These are phyloP conservation scores for Acanthurus lineatus DNA, from an alignment of 2,797 vertebrate species.

Conservation along the genomic window DNA sequence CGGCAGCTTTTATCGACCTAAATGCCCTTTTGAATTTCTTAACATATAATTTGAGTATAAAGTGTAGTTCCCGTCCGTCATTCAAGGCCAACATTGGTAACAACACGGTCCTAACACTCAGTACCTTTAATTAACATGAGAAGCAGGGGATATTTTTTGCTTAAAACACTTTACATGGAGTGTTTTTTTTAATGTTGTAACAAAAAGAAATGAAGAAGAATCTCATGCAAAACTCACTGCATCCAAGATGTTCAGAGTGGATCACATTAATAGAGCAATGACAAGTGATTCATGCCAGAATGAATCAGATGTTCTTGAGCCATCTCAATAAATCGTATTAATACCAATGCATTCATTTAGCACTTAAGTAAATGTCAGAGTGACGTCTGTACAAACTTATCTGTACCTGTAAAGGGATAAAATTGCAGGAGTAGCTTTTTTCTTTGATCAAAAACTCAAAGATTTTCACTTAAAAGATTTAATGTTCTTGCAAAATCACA, in stretches of 20 bases:
- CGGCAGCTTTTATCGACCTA: constrained; percentile 61
- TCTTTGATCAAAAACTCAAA: background rate
- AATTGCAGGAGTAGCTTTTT: background rate
- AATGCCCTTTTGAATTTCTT: constrained; percentile 66
- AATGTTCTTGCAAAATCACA: background rate
- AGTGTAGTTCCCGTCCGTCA: constrained; percentile 35
- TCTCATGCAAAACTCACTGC: background rate
- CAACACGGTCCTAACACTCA: constrained; percentile 26
- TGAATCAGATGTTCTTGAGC: constrained; percentile 12
- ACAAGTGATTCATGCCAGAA: constrained; percentile 6
- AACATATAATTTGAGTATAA: constrained; percentile 67
- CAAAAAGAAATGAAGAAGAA: constrained; percentile 2
- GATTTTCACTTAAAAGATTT: background rate
- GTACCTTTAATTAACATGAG: constrained; percentile 44
- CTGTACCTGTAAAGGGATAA: background rate
- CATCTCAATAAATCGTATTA: background rate
- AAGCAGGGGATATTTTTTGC: constrained; percentile 7
- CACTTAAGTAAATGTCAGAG: constrained; percentile 33
- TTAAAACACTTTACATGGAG: constrained; percentile 8
- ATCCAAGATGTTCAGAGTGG: constrained; percentile 10
- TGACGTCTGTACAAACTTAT: background rate
- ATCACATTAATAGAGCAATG: background rate
- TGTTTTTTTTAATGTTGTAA: background rate
- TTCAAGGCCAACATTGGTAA: constrained; percentile 24
- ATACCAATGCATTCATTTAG: constrained; percentile 14